These are phyloP conservation scores for Elanus axillaris DNA, from an alignment of 2,113 vertebrate species.

Conservation along the genomic window DNA sequence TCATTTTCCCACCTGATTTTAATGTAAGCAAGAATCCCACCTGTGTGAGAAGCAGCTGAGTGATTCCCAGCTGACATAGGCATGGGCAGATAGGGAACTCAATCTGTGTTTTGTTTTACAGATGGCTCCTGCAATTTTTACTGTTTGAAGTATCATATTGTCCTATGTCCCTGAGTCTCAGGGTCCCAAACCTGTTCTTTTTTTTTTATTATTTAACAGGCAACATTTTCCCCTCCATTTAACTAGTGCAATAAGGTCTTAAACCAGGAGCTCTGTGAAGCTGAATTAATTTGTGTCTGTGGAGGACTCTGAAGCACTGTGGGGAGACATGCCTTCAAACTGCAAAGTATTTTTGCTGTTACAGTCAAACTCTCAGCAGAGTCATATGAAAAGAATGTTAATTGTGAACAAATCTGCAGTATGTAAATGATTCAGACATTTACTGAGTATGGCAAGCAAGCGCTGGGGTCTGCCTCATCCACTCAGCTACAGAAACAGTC, in stretches of 20 bases:
- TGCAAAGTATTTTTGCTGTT: slow-evolving; percentile 5
- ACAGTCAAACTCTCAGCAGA: not conserved
- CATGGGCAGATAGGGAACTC: not conserved
- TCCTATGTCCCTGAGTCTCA: not conserved
- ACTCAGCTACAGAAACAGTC: not conserved
- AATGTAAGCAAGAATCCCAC: not conserved
- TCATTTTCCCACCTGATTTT: not conserved
- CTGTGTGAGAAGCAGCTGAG: not conserved
- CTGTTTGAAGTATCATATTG: not conserved
- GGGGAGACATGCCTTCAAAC: not conserved
- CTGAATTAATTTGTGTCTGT: slow-evolving; percentile 23
- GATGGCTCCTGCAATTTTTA: not conserved
- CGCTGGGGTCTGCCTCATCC: not conserved
- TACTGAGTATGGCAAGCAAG: not conserved
- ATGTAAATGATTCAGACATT: not conserved
- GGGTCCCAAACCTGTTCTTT: not conserved
- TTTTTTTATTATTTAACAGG: not conserved
- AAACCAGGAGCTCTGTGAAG: not conserved
- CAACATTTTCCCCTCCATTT: not conserved
- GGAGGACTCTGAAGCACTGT: not conserved
- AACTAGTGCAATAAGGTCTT: not conserved
- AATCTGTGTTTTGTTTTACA: not conserved
- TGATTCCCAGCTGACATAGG: not conserved
- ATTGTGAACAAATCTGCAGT: slow-evolving; percentile 6
- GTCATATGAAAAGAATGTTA: not conserved